These are phyloP conservation scores for Euzophera pinguis DNA, from an alignment of 2,888 invertebrate genomes.

Conservation along the genomic window DNA sequence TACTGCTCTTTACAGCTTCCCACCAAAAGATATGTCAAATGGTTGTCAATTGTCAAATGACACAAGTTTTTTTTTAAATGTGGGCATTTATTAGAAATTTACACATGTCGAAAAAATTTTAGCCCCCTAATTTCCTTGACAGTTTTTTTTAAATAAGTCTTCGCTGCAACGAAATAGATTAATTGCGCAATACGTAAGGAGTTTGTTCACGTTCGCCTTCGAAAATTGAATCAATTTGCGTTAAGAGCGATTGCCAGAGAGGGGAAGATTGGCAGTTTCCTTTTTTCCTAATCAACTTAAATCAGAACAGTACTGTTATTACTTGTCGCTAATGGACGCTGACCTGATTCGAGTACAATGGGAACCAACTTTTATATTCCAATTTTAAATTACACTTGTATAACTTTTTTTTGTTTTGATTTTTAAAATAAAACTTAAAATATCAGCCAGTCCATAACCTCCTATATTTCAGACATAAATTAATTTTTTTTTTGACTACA, in stretches of 20 bases:
- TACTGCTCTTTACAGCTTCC: too few species aligned
- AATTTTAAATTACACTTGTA: not conserved
- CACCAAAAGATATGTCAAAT: too few species aligned
- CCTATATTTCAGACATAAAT: too few species aligned
- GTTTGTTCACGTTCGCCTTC: constrained; percentile 26
- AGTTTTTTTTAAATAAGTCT: not conserved
- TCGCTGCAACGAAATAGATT: not conserved
- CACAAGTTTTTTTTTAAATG: too few species aligned
- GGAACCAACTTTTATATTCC: not conserved
- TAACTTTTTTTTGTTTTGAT: not conserved
- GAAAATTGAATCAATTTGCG: constrained; percentile 55
- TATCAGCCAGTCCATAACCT: too few species aligned
- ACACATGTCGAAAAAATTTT: not conserved
- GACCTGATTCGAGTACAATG: constrained; percentile 23
- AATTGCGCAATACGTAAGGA: constrained; percentile 16
- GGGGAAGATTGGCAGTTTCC: constrained; percentile 41
- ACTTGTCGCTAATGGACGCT: constrained; percentile 31
- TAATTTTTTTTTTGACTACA: too few species aligned
- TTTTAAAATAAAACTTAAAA: too few species aligned
- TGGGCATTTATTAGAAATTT: not conserved
- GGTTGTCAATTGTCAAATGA: too few species aligned
- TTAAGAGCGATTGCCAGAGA: constrained; percentile 45
- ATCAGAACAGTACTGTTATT: constrained; percentile 36
- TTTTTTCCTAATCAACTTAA: constrained; percentile 52
- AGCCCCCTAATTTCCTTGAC: not conserved